Evolutionary conservation across 2,113 vertebrate genomes (phyloP).

Genomic region (Thalassoma bifasciatum): DNA sequence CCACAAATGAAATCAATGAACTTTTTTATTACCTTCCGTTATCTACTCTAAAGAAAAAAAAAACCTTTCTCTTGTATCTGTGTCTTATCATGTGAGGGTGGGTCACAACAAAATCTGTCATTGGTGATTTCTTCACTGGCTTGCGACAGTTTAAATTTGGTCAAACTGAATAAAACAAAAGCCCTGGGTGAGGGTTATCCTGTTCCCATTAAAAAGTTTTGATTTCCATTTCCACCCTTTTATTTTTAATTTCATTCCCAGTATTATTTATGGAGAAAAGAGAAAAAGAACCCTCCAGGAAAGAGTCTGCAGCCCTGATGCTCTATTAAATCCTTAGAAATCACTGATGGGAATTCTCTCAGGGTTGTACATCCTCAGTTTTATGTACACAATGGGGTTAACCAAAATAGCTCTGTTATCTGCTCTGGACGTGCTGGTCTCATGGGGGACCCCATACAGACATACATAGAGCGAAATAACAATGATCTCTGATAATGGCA

Average conservation of each 20-base stretch:
- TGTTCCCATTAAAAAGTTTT: background rate
- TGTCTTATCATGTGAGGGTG: background rate
- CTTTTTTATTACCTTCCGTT: too few species aligned
- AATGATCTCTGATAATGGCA: slow-evolving; percentile 78
- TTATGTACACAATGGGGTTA: slow-evolving; percentile 77
- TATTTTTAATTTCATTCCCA: slow-evolving; percentile 11
- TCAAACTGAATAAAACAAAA: slow-evolving; percentile 18
- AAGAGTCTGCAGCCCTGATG: slow-evolving; percentile 41
- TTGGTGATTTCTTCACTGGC: slow-evolving; percentile 16
- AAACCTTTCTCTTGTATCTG: background rate
- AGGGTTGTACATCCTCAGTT: slow-evolving; percentile 54
- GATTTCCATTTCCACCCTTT: too few species aligned
- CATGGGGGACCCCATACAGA: slow-evolving; percentile 66
- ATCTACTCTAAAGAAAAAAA: too few species aligned
- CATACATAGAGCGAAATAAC: slow-evolving; percentile 75
- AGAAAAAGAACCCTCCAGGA: slow-evolving; percentile 1
- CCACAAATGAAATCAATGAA: too few species aligned
- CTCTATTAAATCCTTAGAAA: slow-evolving; percentile 68
- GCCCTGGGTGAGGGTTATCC: slow-evolving; percentile 6
- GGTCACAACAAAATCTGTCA: slow-evolving; percentile 1
- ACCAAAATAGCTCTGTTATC: slow-evolving; percentile 77
- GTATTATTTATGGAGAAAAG: slow-evolving; percentile 25
- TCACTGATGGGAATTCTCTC: slow-evolving; percentile 68
- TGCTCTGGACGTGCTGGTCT: slow-evolving; percentile 70
- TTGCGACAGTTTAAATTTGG: slow-evolving; percentile 3